Conservation (phyloP, 2,113 vertebrate species). For the Cygnus buccinator region DNA sequence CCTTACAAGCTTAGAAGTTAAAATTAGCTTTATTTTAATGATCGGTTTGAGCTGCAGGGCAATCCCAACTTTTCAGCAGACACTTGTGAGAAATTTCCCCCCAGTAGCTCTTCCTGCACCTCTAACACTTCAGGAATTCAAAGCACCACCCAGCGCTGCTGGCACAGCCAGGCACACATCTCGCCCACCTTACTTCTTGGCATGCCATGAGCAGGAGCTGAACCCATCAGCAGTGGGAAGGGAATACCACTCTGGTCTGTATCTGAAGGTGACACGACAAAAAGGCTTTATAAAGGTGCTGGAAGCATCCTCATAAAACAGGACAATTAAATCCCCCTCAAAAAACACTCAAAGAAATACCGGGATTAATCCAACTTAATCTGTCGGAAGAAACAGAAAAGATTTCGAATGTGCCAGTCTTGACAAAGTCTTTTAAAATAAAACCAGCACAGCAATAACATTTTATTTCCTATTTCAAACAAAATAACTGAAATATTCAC, state of each 20-base stretch:
- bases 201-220: background rate
- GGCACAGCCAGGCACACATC: too few relatives aligned
- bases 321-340: background rate
- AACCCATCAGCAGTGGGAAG: background rate
- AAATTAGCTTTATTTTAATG: background rate
- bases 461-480: background rate
- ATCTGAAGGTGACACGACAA: background rate
- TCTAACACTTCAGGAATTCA: background rate
- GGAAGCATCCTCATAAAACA: background rate
- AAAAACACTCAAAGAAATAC: background rate
- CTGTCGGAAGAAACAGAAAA: background rate
- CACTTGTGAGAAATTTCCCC: background rate
- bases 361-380: too few relatives aligned
- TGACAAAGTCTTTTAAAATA: background rate
- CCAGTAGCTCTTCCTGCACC: background rate
- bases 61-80: background rate
- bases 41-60: background rate
- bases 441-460: background rate
- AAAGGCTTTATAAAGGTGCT: background rate
- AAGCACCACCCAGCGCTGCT: background rate
- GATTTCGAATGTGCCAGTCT: background rate
- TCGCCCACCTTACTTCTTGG: background rate
- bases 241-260: background rate
- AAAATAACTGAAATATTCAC: constrained; percentile 35
- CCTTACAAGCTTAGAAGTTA: background rate